These are phyloP conservation scores for Zeus faber DNA, from an alignment of 2,113 vertebrate genomes.

Conservation along the genomic window DNA sequence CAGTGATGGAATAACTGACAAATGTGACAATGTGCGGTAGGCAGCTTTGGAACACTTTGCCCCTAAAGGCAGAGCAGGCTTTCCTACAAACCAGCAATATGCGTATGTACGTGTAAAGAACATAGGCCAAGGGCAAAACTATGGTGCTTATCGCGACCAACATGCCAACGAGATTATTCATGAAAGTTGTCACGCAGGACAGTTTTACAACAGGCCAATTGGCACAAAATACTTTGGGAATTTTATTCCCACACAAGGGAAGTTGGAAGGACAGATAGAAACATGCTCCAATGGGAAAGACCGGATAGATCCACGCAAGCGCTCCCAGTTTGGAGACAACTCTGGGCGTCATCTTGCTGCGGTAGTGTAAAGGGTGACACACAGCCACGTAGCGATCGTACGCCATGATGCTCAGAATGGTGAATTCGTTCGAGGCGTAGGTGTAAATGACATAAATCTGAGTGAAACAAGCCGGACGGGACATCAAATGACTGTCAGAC, in stretches of 20 bases:
- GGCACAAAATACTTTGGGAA: slow-evolving; percentile 64
- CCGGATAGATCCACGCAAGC: slow-evolving; percentile 43
- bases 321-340: slow-evolving; percentile 29
- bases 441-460: slow-evolving; percentile 71
- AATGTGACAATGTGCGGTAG: slow-evolving; percentile 57
- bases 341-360: slow-evolving; percentile 57
- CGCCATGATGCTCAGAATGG: slow-evolving; percentile 71
- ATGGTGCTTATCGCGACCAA: slow-evolving; percentile 26
- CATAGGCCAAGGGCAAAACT: slow-evolving; percentile 53
- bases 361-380: slow-evolving; percentile 69
- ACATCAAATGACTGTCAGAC: slow-evolving; percentile 56
- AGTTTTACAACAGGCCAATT: slow-evolving; percentile 67
- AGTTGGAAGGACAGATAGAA: slow-evolving; percentile 49
- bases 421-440: slow-evolving; percentile 69
- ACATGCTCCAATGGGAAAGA: slow-evolving; percentile 42
- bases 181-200: slow-evolving; percentile 39
- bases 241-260: slow-evolving; percentile 63
- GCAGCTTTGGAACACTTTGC: slow-evolving; percentile 56
- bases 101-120: slow-evolving; percentile 45
- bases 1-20: slow-evolving; percentile 49
- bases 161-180: slow-evolving; percentile 56
- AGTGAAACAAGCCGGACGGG: slow-evolving; percentile 49
- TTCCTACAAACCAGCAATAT: slow-evolving; percentile 55
- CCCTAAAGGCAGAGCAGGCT: slow-evolving; percentile 29
- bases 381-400: slow-evolving; percentile 73